Percentiles rank a stretch among this genome's conserved stretches.
These are phyloP conservation scores for Meteorus colon DNA, from an alignment of 2,888 invertebrate genomes.

Conservation along the genomic window DNA sequence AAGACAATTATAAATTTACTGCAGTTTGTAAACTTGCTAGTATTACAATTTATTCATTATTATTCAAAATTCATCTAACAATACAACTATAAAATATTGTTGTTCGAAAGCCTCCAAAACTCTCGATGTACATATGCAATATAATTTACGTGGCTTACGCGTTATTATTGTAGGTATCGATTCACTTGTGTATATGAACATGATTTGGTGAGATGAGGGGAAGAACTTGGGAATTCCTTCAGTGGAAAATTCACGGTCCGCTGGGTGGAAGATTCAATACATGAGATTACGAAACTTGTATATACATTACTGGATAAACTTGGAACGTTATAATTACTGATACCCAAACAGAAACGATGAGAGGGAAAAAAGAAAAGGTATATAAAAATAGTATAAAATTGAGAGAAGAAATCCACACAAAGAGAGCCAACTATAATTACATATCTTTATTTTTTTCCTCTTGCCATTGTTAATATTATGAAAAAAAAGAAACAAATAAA, in stretches of 20 bases:
- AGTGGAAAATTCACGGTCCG: conserved; percentile 17
- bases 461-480: not conserved
- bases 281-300: conserved; percentile 34
- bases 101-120: too few relatives aligned
- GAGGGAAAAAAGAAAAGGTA: not conserved
- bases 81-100: too few relatives aligned
- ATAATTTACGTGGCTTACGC: not conserved
- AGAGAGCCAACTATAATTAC: not conserved
- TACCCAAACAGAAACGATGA: not conserved
- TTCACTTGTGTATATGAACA: not conserved
- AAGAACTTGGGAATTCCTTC: conserved; percentile 6
- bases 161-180: not conserved
- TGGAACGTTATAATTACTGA: conserved; percentile 12
- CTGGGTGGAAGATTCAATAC: conserved; percentile 30
- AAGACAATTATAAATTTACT: too few relatives aligned
- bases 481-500: not conserved
- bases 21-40: too few relatives aligned
- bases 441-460: conserved; percentile 4
- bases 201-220: not conserved
- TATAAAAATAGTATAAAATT: not conserved
- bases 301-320: conserved; percentile 5
- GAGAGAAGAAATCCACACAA: not conserved
- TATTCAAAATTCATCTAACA: too few relatives aligned
- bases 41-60: too few relatives aligned
- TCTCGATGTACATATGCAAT: too few relatives aligned